phyloP scores from a whole-genome alignment of 2,113 vertebrate genomes.

The Siphamia tubifer region DNA sequence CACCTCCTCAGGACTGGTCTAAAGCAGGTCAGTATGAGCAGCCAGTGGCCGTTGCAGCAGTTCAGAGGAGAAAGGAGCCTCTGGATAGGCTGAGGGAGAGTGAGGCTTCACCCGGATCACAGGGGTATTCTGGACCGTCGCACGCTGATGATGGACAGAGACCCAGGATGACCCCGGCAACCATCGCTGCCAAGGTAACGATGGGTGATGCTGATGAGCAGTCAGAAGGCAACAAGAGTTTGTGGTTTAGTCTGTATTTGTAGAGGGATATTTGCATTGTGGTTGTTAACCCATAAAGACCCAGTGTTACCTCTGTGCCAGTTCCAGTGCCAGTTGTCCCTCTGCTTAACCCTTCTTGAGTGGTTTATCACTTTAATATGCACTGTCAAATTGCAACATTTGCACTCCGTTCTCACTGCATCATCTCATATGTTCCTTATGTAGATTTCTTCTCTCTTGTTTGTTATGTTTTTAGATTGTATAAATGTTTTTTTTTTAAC shows the following conservation, averaged over 20 bases:
- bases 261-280: background rate
- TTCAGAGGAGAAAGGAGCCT: slow-evolving; percentile 91
- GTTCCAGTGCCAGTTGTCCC: too few relatives aligned
- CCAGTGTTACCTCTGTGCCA: too few relatives aligned
- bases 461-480: too few relatives aligned
- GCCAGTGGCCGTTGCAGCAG: slow-evolving; percentile 72
- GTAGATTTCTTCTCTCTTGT: too few relatives aligned
- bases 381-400: too few relatives aligned
- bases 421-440: too few relatives aligned
- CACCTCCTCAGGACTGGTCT: slow-evolving; percentile 89
- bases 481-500: too few relatives aligned
- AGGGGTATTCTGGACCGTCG: slow-evolving; percentile 62
- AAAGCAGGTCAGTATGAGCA: slow-evolving; percentile 90
- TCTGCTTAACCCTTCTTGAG: too few relatives aligned
- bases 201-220: background rate
- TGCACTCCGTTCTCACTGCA: too few relatives aligned
- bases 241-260: background rate
- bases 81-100: slow-evolving; percentile 86
- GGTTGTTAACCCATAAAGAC: too few relatives aligned
- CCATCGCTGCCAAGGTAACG: slow-evolving; percentile 89
- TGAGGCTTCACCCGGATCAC: slow-evolving; percentile 75
- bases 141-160: slow-evolving; percentile 80
- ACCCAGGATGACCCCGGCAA: slow-evolving; percentile 85
- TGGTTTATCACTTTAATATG: too few relatives aligned
- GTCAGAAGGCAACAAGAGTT: too few relatives aligned